Conservation (phyloP, 2,113 vertebrate species). For the Bujurquina vittata region DNA sequence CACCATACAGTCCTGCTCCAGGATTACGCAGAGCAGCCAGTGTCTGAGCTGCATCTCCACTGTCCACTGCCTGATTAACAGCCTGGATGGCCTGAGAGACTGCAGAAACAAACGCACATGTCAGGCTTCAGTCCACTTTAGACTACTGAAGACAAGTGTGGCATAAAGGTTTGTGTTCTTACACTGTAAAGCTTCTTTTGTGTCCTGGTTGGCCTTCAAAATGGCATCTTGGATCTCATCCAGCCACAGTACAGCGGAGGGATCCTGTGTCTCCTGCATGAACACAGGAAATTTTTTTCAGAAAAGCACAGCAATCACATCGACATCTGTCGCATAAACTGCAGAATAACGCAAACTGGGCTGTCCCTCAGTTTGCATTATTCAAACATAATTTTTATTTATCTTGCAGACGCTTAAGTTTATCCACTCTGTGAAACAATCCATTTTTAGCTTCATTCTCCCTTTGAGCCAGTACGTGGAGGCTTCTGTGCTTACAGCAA, state of each 20-base stretch:
- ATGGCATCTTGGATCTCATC: slow-evolving; percentile 97
- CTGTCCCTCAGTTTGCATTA: too few species aligned
- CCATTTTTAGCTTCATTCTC: not conserved
- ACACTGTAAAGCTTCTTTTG: slow-evolving; percentile 91
- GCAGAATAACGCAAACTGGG: too few species aligned
- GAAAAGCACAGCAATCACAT: not conserved
- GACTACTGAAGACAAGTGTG: not conserved
- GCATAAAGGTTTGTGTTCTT: slow-evolving; percentile 54
- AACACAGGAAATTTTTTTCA: not conserved
- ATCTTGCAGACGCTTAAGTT: not conserved
- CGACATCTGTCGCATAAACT: too few species aligned
- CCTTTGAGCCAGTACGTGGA: too few species aligned
- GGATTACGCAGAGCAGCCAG: slow-evolving; percentile 85
- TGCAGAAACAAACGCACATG: slow-evolving; percentile 52
- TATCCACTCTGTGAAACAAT: not conserved
- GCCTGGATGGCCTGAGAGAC: slow-evolving; percentile 91
- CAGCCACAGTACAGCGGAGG: slow-evolving; percentile 95
- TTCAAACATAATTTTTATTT: too few species aligned
- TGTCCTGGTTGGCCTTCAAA: slow-evolving; percentile 90
- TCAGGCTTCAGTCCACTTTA: not conserved
- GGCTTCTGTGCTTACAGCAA: not conserved
- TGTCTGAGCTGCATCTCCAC: slow-evolving; percentile 82
- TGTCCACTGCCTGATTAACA: slow-evolving; percentile 91
- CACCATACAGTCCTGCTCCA: slow-evolving; percentile 89
- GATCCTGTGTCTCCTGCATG: slow-evolving; percentile 90